Evolutionary conservation across 2,888 invertebrate species (phyloP).

Genomic region (Eucriotettix oculatus): DNA sequence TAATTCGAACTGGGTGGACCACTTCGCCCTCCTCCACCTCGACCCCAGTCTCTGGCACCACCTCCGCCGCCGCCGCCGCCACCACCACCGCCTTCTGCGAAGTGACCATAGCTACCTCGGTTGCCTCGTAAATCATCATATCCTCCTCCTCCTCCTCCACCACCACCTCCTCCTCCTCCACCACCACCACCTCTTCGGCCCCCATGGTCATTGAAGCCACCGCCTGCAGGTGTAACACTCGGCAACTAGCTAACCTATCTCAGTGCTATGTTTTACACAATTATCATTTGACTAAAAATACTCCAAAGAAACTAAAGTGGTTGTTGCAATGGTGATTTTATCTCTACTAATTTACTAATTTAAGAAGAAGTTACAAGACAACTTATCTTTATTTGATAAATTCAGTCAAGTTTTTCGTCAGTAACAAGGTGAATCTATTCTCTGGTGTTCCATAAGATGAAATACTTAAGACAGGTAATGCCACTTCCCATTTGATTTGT

Average conservation of each 20-base stretch:
- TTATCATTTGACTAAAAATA: no score
- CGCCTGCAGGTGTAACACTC: constrained; percentile 1
- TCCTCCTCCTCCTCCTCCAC: constrained; percentile 19
- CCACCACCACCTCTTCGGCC: constrained; percentile 33
- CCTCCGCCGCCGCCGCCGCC: constrained; percentile 16
- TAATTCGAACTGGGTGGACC: constrained; percentile 12
- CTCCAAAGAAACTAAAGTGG: constrained; percentile 2
- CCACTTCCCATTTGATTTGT: background rate
- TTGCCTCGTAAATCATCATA: constrained; percentile 13
- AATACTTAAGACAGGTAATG: background rate
- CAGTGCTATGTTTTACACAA: no score
- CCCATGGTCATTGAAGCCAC: constrained; percentile 23
- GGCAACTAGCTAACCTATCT: no score
- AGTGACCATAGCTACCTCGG: constrained; percentile 17
- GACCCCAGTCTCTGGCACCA: constrained; percentile 24
- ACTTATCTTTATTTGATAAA: background rate
- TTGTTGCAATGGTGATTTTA: no score
- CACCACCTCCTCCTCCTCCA: constrained; percentile 31
- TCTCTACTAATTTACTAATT: no score
- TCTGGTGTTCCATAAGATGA: background rate
- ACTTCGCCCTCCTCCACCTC: constrained; percentile 12
- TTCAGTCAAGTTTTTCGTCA: background rate
- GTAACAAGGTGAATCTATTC: background rate
- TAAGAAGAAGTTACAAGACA: no score
- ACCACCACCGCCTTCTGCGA: constrained; percentile 16